phyloP scores from a whole-genome alignment of 2,113 vertebrate genomes.

The Erythrocercus mccallii region DNA sequence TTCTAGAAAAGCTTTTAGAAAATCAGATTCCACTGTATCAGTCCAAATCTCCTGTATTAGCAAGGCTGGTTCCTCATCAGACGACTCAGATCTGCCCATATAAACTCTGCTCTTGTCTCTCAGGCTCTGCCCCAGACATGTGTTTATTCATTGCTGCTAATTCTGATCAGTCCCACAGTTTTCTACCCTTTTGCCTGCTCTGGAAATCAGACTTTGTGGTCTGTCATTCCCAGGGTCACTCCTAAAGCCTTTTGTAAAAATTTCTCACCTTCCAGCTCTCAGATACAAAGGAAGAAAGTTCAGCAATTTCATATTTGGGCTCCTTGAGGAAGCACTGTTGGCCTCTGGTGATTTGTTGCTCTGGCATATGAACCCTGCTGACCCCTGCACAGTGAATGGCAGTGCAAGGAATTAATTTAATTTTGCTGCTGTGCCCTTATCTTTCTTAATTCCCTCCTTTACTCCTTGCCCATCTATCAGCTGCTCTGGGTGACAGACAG shows the following conservation, averaged over 20 bases:
- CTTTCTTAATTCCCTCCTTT: constrained; percentile 52
- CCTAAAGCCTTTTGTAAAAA: background rate
- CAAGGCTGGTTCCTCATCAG: background rate
- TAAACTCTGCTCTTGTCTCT: background rate
- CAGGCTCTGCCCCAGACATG: background rate
- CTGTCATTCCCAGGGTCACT: background rate
- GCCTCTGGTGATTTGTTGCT: constrained; percentile 11
- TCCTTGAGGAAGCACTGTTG: background rate
- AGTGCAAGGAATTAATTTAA: constrained; percentile 47
- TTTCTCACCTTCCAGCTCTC: background rate
- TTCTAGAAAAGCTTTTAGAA: constrained; percentile 42
- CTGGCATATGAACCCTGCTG: background rate
- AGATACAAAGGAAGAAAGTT: background rate
- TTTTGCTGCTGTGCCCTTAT: constrained; percentile 52
- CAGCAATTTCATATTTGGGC: background rate
- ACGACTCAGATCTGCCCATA: background rate
- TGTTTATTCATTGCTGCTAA: background rate
- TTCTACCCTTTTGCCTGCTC: background rate
- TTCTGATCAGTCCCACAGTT: background rate
- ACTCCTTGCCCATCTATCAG: constrained; percentile 30
- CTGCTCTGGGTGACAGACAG: constrained; percentile 15
- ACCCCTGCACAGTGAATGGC: background rate
- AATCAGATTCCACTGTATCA: constrained; percentile 18
- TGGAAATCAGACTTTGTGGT: background rate
- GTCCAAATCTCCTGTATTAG: constrained; percentile 22